Conservation (phyloP, 2,113 vertebrate genomes). For the Thunnus thynnus region DNA sequence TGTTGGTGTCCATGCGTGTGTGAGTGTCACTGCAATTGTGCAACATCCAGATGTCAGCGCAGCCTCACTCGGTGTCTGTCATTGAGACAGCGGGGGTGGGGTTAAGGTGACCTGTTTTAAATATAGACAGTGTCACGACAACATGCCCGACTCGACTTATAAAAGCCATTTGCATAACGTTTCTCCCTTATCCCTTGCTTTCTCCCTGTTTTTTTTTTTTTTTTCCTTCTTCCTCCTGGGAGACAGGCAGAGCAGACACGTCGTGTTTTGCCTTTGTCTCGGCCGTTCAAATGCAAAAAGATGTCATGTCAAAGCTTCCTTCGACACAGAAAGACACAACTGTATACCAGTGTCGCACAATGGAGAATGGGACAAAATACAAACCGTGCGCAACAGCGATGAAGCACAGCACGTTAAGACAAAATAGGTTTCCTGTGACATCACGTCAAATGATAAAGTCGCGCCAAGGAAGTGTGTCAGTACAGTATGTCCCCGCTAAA, state of each 20-base stretch:
- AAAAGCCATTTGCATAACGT: constrained; percentile 84
- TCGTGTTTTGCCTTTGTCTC: constrained; percentile 72
- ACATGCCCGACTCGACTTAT: constrained; percentile 84
- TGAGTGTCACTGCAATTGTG: constrained; percentile 41
- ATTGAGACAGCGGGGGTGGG: constrained; percentile 81
- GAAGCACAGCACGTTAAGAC: constrained; percentile 15
- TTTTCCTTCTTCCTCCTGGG: constrained; percentile 42
- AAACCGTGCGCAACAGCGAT: constrained; percentile 6
- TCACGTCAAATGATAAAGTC: constrained; percentile 59
- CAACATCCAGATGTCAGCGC: constrained; percentile 84
- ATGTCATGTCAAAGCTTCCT: constrained; percentile 73
- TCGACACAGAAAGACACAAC: constrained; percentile 50
- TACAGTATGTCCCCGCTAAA: constrained; percentile 43
- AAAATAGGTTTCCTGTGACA: constrained; percentile 47
- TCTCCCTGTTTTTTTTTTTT: constrained; percentile 34
- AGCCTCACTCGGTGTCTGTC: constrained; percentile 81
- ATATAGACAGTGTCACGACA: constrained; percentile 88
- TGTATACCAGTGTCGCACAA: constrained; percentile 43
- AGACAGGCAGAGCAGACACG: constrained; percentile 61
- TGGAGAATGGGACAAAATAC: constrained; percentile 32
- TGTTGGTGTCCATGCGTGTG: constrained; percentile 46
- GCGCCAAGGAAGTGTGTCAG: constrained; percentile 45
- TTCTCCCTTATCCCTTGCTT: constrained; percentile 68
- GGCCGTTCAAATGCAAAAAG: constrained; percentile 66
- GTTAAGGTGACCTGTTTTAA: constrained; percentile 88